Evolutionary conservation across 2,888 invertebrate species (phyloP), one percentile per base, ranked within the genome.

Genomic region (Ennomos erosarius): DNA sequence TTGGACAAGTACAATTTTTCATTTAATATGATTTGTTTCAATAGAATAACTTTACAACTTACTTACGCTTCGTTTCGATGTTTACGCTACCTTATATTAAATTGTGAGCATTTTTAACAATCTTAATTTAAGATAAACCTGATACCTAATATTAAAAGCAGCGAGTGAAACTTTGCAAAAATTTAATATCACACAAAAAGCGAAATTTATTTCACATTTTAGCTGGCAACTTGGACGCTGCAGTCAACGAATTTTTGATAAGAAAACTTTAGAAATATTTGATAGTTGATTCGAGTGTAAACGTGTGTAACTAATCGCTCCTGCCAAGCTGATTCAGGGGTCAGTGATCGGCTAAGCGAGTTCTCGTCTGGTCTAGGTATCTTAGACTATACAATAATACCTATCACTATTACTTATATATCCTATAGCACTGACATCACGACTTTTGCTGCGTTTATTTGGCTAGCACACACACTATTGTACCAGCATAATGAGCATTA

Each of bases 321-420:
- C 55, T 59, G 58, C 55, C 44, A 52, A 47, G 55, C 43, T 56
- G 68, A 57, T 44, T 56, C 57, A 55, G 56, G 39, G 67, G 62
- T 61, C 65, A 54, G 16, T 38, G 67, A 55, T 63, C 67, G 61
- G 59, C 55, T 58, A 55, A 55, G 55, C 62, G 61, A 67, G 62
- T 40, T 61, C 62, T 62, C 58, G 68, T 62, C 67, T 67, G 64
- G 68, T 62, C 67, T 67, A 65, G 62, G 64, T 59, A 61, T 59
- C 59, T 47, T 55, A 60, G 50, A 46, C 46, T 55, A 34, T 34
- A 55, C 59, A 51, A 51, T 55, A 50, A 59, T 60, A 60, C 59
- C 55, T 59, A 59, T n/a, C 26, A 42, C 33, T 45, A 55, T 12
- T 26, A 4, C 6, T 26, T 26, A 12, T 48, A 35, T 43, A 43